Evolutionary conservation across 2,797 vertebrate species (phyloP).

Genomic region (Brotogeris chrysoptera): DNA sequence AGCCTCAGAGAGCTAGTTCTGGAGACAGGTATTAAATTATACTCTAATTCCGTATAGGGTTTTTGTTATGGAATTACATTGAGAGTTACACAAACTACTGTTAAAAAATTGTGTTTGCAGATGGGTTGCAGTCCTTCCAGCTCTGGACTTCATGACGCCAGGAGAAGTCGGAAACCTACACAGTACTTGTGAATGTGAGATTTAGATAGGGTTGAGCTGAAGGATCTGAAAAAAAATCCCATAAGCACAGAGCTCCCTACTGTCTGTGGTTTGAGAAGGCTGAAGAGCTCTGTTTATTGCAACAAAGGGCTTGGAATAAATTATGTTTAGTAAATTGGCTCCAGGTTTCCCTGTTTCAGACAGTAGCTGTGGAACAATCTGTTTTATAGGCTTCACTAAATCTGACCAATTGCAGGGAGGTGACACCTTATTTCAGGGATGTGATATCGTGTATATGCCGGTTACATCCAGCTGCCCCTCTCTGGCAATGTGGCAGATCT

Average conservation of each 20-base stretch:
- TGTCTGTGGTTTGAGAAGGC: slow-evolving; percentile 60
- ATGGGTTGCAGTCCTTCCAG: slow-evolving; percentile 2
- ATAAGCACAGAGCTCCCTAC: slow-evolving; percentile 57
- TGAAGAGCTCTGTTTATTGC: slow-evolving; percentile 72
- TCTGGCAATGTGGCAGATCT: neutral
- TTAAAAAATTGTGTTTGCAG: neutral
- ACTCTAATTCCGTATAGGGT: neutral
- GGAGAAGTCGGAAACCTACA: neutral
- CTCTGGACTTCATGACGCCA: slow-evolving; percentile 13
- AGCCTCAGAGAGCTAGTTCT: neutral
- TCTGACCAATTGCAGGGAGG: slow-evolving; percentile 52
- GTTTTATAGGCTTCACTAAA: slow-evolving; percentile 51
- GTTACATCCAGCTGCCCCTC: neutral
- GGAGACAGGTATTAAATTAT: neutral
- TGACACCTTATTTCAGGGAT: slow-evolving; percentile 44
- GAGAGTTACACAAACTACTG: neutral
- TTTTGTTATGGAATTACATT: neutral
- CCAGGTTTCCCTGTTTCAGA: slow-evolving; percentile 71
- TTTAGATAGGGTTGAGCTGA: slow-evolving; percentile 65
- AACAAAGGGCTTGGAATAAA: slow-evolving; percentile 72
- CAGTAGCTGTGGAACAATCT: slow-evolving; percentile 67
- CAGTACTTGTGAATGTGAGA: slow-evolving; percentile 34
- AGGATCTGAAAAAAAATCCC: slow-evolving; percentile 54
- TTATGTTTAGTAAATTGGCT: slow-evolving; percentile 73
- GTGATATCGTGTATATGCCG: slow-evolving; percentile 23